Percentiles rank a stretch among this genome's conserved stretches.
phyloP scores from a whole-genome alignment of 64 coral and sea anemone species.

The Pocillopora verrucosa region DNA sequence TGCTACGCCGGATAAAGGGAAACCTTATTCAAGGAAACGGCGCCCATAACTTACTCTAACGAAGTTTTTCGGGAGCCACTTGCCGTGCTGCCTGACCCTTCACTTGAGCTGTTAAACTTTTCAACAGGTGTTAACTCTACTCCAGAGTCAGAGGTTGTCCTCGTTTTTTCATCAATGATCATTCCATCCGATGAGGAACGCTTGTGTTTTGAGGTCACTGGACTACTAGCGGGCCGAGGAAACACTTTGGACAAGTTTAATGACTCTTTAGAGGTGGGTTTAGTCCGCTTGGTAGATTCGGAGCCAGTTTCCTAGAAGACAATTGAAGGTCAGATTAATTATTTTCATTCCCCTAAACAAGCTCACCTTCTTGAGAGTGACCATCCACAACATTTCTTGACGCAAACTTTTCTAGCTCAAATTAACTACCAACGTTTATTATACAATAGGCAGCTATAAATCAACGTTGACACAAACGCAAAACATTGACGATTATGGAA shows the following conservation, averaged over 20 bases:
- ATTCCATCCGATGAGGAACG: slow-evolving; percentile 75
- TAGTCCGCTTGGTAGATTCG: not conserved
- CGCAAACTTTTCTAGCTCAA: no score
- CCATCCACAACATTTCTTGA: no score
- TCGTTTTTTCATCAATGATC: slow-evolving; percentile 30
- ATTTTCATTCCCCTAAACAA: no score
- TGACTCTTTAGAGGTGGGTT: not conserved
- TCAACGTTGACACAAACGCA: no score
- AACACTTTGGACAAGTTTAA: slow-evolving; percentile 79
- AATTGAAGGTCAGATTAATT: not conserved
- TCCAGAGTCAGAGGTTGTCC: slow-evolving; percentile 41
- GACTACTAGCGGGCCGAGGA: slow-evolving; percentile 80
- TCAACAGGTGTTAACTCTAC: slow-evolving; percentile 42
- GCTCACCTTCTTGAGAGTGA: no score
- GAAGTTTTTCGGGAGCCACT: not conserved
- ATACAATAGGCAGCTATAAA: no score
- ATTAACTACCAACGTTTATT: no score
- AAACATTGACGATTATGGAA: no score
- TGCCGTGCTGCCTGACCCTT: slow-evolving; percentile 31
- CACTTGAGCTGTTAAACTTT: slow-evolving; percentile 68
- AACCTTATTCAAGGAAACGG: no score
- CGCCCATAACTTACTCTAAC: slow-evolving; percentile 37
- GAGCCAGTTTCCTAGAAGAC: not conserved
- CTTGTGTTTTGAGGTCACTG: slow-evolving; percentile 59
- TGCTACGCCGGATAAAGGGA: no score